phyloP scores from a whole-genome alignment of 1,140 invertebrate species.

The Drosophila ogumai region DNA sequence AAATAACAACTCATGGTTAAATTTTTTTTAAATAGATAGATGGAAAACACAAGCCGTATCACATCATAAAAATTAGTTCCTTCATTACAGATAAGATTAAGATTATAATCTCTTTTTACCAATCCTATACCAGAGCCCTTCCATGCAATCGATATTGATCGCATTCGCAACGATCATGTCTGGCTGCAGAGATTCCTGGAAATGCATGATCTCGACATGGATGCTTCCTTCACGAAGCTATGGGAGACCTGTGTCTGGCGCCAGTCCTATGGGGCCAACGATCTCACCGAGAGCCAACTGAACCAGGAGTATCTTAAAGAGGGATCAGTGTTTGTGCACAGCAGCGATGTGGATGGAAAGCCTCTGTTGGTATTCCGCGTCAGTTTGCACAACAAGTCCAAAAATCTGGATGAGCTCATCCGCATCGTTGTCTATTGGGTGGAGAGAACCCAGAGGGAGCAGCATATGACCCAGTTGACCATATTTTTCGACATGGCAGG shows the following conservation, averaged over 20 bases:
- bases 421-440: conserved; percentile 95
- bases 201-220: conserved; percentile 88
- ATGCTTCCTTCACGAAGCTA: conserved; percentile 90
- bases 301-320: conserved; percentile 90
- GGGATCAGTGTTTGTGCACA: conserved; percentile 91
- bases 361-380: conserved; percentile 91
- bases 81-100: conserved; percentile 10
- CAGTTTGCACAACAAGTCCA: conserved; percentile 90
- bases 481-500: conserved; percentile 96
- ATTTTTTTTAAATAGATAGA: background rate
- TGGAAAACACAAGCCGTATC: background rate
- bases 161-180: conserved; percentile 88
- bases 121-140: conserved; percentile 72
- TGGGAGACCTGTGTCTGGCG: conserved; percentile 94
- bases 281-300: conserved; percentile 89
- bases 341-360: conserved; percentile 93
- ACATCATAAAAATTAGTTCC: background rate
- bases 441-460: conserved; percentile 92
- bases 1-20: background rate
- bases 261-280: conserved; percentile 92
- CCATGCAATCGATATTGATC: conserved; percentile 89
- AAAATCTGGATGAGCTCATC: conserved; percentile 91
- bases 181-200: conserved; percentile 90
- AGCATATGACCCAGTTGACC: conserved; percentile 91
- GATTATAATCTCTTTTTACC: conserved; percentile 9